Base-by-base conservation (phyloP, 2,113 vertebrate species). In the Tupaia tana region DNA sequence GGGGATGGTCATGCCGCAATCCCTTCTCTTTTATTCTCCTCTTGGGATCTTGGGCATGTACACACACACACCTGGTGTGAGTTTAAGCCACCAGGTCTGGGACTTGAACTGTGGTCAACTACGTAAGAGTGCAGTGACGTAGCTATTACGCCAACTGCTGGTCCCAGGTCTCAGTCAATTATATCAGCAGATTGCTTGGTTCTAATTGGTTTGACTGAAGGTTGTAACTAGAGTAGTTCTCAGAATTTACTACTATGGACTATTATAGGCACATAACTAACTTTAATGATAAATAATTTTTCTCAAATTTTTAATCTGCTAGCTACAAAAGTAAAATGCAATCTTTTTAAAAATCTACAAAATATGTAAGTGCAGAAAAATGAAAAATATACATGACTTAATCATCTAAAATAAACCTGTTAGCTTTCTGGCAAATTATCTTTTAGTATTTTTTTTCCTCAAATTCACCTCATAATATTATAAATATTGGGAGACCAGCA, bases 401-500 rank as follows among this genome's bases (percentile, higher is more conserved):
- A 43, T 64, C 64, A 93, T 31, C 52, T 56, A 79, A 91, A 70
- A 85, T 64, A 79, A 78, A 88, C 1, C 52, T 31, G 2, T n/a
- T 79, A 80, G 10, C 22, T 83, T 91, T 79, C 43, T 96, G 16
- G 63, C 5, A 96, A 93, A 90, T 61, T 84, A 89, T 86, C 34
- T 92, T 92, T 8, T 29, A 56, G 10, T 82, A 24, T 52, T 59
- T 74, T 24, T 73, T 27, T 24, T 3, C 15, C 10, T 59, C 22
- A 70, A 85, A 75, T 87, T 96, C 1, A 58, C 58, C 16, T 90
- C 24, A 84, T 3, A 87, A 52, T 59, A 58, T 52, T 81, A 61
- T 59, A 81, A 52, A 67, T 92, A 78, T 43, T 91, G 11, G 43
- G 43, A 43, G 43, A 43, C 43, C 43, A 43, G 43, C 43, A 43